Evolutionary conservation across 2,113 vertebrate genomes (phyloP).

Genomic region (Falco punctatus): DNA sequence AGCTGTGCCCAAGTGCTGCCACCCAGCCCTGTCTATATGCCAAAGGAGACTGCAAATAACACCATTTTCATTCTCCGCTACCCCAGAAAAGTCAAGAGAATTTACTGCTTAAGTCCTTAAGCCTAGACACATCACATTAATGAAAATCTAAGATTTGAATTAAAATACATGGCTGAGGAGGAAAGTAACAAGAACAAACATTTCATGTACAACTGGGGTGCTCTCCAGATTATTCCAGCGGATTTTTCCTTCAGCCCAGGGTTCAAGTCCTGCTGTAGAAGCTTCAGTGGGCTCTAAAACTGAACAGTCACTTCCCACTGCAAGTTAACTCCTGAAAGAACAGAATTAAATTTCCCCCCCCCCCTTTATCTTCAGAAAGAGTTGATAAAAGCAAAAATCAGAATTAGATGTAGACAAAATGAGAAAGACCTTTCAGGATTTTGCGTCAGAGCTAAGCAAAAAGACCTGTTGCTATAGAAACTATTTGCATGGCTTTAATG

Average conservation of each 20-base stretch:
- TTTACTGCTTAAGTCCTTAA: background rate
- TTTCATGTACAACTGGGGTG: background rate
- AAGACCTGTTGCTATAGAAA: slow-evolving; percentile 77
- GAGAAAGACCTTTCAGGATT: slow-evolving; percentile 50
- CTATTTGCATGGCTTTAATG: slow-evolving; percentile 66
- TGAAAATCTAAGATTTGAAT: background rate
- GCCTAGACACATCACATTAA: background rate
- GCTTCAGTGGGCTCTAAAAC: background rate
- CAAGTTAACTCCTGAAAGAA: background rate
- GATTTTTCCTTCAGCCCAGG: background rate
- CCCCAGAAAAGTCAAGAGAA: background rate
- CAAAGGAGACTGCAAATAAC: background rate
- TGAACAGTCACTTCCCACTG: background rate
- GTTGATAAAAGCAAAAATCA: background rate
- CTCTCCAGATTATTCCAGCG: background rate
- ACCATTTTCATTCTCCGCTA: background rate
- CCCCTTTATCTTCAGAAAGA: background rate
- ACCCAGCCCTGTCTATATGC: background rate
- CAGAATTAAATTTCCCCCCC: background rate
- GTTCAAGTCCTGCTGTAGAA: background rate
- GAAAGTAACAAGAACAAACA: background rate
- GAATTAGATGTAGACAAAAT: slow-evolving; percentile 8
- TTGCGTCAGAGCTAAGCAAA: slow-evolving; percentile 45
- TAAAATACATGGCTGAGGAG: background rate
- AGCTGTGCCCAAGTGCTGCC: background rate